Conservation (phyloP, 2,113 vertebrate genomes). For the Holacanthus passer region DNA sequence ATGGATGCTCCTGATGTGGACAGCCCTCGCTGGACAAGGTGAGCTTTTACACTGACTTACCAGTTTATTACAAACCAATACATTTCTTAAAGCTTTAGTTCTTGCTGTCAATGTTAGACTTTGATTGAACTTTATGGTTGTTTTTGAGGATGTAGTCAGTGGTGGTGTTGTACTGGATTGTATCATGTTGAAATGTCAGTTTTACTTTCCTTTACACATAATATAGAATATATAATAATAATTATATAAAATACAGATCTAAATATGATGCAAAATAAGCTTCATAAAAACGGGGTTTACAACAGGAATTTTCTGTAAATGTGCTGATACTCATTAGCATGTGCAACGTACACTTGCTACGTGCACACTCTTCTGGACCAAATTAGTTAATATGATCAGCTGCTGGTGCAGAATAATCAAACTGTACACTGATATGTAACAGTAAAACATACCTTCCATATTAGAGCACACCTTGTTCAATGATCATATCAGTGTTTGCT, state of each 20-base stretch:
- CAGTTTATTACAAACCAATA: neutral
- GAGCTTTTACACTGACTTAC: conserved; percentile 13
- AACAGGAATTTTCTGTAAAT: too few relatives aligned
- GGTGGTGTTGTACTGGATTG: neutral
- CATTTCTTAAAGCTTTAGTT: neutral
- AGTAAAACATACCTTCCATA: neutral
- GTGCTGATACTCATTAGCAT: too few relatives aligned
- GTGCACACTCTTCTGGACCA: too few relatives aligned
- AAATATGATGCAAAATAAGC: neutral
- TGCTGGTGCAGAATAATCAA: neutral
- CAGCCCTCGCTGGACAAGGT: conserved; percentile 49
- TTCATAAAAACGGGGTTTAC: neutral
- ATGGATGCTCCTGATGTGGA: neutral
- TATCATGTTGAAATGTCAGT: neutral
- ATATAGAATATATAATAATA: neutral
- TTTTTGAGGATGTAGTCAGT: neutral
- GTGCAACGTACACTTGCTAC: too few relatives aligned
- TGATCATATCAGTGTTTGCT: too few relatives aligned
- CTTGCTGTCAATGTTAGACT: neutral
- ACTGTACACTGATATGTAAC: neutral
- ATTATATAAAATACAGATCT: neutral
- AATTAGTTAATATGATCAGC: too few relatives aligned
- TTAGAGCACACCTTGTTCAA: too few relatives aligned
- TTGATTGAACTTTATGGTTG: neutral
- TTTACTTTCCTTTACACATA: neutral